phyloP scores from a whole-genome alignment of 2,888 invertebrate genomes.

The Cenopis cana region DNA sequence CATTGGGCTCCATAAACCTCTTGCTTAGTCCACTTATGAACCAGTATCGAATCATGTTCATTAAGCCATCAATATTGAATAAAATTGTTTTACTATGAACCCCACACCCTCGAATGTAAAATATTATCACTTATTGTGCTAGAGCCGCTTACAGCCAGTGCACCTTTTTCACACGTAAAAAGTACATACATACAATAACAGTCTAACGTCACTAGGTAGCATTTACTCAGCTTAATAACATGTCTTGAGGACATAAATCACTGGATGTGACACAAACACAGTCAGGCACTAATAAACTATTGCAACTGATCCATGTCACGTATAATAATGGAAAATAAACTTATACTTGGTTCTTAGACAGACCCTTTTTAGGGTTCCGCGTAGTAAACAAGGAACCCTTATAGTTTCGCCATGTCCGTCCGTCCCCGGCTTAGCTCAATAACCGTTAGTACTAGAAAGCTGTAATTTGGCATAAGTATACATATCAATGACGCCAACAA shows the following conservation, averaged over 20 bases:
- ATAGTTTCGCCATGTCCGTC: too few species aligned
- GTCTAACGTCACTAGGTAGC: neutral
- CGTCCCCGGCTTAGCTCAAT: too few species aligned
- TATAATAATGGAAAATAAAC: neutral
- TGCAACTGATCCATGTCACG: neutral
- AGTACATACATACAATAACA: neutral
- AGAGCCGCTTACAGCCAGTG: neutral
- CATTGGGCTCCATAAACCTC: neutral
- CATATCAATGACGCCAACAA: too few species aligned
- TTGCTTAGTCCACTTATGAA: neutral
- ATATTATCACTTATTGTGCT: constrained; percentile 2
- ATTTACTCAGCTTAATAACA: neutral
- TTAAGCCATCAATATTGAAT: neutral
- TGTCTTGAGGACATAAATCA: neutral
- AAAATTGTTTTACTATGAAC: neutral
- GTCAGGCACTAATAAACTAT: neutral
- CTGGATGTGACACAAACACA: too few species aligned
- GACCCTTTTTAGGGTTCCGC: too few species aligned
- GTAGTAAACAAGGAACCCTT: too few species aligned
- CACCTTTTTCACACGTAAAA: neutral
- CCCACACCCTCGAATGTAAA: neutral
- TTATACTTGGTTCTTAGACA: neutral
- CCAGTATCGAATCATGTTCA: neutral
- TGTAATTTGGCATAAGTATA: too few species aligned
- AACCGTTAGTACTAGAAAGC: too few species aligned